phyloP scores from a whole-genome alignment of 2,113 vertebrate genomes.

The Lates calcarifer region DNA sequence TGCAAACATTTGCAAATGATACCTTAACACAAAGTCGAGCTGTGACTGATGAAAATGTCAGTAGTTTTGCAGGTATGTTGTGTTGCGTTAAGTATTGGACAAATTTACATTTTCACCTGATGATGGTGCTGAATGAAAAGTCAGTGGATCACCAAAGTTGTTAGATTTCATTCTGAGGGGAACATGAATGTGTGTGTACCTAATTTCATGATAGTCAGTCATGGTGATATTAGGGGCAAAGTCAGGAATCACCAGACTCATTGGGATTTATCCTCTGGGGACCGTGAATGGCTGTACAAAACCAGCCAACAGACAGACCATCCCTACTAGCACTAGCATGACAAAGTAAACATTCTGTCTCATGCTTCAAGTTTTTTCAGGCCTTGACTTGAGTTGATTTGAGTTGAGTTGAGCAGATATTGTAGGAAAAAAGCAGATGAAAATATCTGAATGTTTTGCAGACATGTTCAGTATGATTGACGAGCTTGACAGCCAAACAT shows the following conservation, averaged over 20 bases:
- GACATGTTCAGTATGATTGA: neutral
- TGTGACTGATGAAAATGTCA: neutral
- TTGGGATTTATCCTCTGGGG: neutral
- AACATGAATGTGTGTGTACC: neutral
- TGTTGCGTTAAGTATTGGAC: neutral
- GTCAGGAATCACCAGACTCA: neutral
- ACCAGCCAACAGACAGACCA: too few relatives aligned
- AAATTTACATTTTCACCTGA: neutral
- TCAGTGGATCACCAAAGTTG: too few relatives aligned
- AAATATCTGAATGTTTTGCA: neutral
- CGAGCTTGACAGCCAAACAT: slow-evolving; percentile 22
- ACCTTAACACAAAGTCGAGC: neutral
- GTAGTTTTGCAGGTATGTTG: neutral
- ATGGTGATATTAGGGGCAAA: neutral
- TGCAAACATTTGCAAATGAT: neutral
- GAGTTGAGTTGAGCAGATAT: neutral
- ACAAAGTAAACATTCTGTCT: too few relatives aligned
- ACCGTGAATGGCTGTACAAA: neutral
- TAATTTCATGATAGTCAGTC: neutral
- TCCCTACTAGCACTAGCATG: neutral
- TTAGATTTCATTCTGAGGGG: neutral
- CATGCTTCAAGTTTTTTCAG: too few relatives aligned
- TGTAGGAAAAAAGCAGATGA: neutral
- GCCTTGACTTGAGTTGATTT: too few relatives aligned
- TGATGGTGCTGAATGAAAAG: neutral